Evolutionary conservation across 2,113 vertebrate species (phyloP), one percentile per base, ranked within the genome.

Genomic region (Megalops atlanticus): DNA sequence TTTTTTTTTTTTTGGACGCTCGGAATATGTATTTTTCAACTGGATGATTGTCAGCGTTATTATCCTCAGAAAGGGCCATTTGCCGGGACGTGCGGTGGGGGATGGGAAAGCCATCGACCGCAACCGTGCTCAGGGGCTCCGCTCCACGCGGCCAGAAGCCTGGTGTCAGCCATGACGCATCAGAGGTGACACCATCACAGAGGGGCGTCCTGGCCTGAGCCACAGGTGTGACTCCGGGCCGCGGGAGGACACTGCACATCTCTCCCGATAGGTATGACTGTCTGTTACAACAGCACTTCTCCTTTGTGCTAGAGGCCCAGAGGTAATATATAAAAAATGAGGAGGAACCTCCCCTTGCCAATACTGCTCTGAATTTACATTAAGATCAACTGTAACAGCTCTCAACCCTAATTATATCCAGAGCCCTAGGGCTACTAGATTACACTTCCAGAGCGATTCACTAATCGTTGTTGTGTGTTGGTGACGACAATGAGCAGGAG

Each of bases 1-100:
- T 33, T 52, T 85, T 83, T 85, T 52, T 83, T 83, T 80, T 78
- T 69, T 68, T 81, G 81, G 77, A 82, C 83, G 82, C 76, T 84
- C 49, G n/a, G 40, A 79, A 82, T 35, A 15, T 31, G 45, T 74
- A 74, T 82, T 84, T 83, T 80, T 75, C 39, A 70, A 75, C 72
- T 75, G 83, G 79, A 85, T 81, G 80, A 41, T 78, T 76, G 45
- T 76, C 33, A 33, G 52, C 82, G 49, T 82, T 82, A 81, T 86
- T 84, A 81, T 80, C 52, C 82, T 84, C 83, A 81, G 80, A 77
- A 84, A 85, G 80, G 76, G 77, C 79, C 80, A 79, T 84, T 86
- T 83, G 80, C 74, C 71, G 49, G 36, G 77, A 39, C 40, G 79
- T 54, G 41, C 70, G 14, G 45, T 3, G 38, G 64, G 27, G 24